Evolutionary conservation across 2,113 vertebrate species (phyloP).

Genomic region (Guaruba guarouba): DNA sequence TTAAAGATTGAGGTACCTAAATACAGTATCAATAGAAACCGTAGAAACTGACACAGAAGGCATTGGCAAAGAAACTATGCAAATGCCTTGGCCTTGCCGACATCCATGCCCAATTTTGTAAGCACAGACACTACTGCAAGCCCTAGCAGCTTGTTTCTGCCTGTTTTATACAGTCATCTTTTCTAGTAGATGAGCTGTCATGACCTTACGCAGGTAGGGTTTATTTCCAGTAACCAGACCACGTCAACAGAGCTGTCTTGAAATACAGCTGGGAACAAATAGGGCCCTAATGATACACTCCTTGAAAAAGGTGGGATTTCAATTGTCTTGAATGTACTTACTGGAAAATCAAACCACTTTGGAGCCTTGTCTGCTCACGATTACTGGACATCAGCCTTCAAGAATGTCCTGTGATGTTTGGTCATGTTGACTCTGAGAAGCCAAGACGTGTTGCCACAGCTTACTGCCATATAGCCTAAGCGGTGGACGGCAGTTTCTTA

Average conservation of each 20-base stretch:
- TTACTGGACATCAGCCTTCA: neutral
- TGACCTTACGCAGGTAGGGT: neutral
- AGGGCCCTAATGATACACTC: neutral
- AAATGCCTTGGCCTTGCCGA: neutral
- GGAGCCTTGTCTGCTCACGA: neutral
- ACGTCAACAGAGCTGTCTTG: neutral
- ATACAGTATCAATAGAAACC: neutral
- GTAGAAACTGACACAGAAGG: neutral
- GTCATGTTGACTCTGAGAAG: neutral
- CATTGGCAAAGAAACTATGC: neutral
- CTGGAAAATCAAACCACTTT: neutral
- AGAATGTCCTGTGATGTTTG: neutral
- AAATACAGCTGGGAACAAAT: neutral
- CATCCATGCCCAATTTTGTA: neutral
- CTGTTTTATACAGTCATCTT: neutral
- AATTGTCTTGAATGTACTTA: neutral
- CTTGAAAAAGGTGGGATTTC: neutral
- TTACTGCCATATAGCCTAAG: neutral
- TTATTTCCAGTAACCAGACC: neutral
- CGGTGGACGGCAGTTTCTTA: neutral
- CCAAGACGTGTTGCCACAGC: neutral
- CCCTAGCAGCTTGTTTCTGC: neutral
- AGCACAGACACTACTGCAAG: neutral
- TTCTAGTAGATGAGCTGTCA: neutral
- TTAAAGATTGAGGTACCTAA: neutral